Conservation (phyloP, 2,797 vertebrate genomes). For the Melanotaenia trifasciata region DNA sequence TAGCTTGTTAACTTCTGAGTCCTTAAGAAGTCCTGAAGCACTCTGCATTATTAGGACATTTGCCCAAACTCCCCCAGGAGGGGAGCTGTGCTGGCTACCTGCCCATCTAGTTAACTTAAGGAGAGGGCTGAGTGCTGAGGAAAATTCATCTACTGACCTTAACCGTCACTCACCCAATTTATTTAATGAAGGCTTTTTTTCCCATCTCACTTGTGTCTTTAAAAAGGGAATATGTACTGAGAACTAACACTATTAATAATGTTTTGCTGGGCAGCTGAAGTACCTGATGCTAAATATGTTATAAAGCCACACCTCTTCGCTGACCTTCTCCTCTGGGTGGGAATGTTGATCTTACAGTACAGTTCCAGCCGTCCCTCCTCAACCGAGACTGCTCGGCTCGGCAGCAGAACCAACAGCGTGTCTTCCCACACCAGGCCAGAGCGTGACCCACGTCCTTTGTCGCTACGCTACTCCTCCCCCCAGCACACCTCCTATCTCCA, state of each 20-base stretch:
- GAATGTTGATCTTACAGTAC: slow-evolving; percentile 71
- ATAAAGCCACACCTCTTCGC: slow-evolving; percentile 15
- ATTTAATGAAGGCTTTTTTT: slow-evolving; percentile 20
- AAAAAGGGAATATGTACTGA: slow-evolving; percentile 11
- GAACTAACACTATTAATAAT: neutral
- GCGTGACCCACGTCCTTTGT: slow-evolving; percentile 71
- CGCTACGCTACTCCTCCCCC: slow-evolving; percentile 77
- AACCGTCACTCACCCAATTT: slow-evolving; percentile 33
- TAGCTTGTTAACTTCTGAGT: slow-evolving; percentile 34
- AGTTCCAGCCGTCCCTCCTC: slow-evolving; percentile 77
- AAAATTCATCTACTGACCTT: slow-evolving; percentile 46
- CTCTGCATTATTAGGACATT: slow-evolving; percentile 51
- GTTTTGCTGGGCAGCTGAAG: slow-evolving; percentile 2
- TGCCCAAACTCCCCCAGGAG: slow-evolving; percentile 52
- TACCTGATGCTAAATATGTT: neutral
- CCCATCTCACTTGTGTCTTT: slow-evolving; percentile 14
- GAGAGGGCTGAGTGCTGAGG: slow-evolving; percentile 34
- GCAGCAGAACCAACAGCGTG: slow-evolving; percentile 82
- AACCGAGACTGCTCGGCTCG: slow-evolving; percentile 74
- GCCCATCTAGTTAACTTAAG: slow-evolving; percentile 56
- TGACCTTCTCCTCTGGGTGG: slow-evolving; percentile 41
- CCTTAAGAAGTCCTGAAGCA: slow-evolving; percentile 23
- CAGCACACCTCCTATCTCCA: slow-evolving; percentile 75
- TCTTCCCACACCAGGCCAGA: slow-evolving; percentile 82
- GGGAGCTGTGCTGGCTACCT: slow-evolving; percentile 24